Evolutionary conservation across 2,888 invertebrate species (phyloP).

Genomic region (Athalia cordata): DNA sequence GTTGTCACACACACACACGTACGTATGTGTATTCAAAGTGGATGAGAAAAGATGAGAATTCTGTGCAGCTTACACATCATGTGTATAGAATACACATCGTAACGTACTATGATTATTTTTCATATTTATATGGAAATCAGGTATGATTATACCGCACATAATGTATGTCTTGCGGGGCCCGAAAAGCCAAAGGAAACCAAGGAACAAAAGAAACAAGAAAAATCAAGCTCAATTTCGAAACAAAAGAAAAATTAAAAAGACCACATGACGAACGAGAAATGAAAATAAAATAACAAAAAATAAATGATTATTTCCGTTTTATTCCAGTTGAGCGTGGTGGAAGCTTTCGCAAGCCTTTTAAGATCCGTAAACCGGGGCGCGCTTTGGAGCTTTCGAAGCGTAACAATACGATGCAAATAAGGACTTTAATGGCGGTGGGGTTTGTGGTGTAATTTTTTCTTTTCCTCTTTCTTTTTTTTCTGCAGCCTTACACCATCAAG

Average conservation of each 20-base stretch:
- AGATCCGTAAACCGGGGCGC: neutral
- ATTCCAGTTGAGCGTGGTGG: neutral
- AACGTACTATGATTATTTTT: neutral
- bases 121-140: conserved; percentile 30
- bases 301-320: neutral
- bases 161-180: conserved; percentile 9
- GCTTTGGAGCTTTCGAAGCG: conserved; percentile 3
- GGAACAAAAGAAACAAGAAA: conserved; percentile 16
- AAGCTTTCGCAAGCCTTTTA: neutral
- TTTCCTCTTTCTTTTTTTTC: neutral
- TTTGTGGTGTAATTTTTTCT: neutral
- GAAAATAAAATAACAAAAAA: neutral
- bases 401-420: conserved; percentile 18
- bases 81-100: neutral
- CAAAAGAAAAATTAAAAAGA: conserved; percentile 48
- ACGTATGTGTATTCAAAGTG: neutral
- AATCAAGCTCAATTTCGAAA: neutral
- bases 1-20: neutral
- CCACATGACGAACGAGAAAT: conserved; percentile 54
- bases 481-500: neutral
- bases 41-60: conserved; percentile 16
- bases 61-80: neutral
- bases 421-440: neutral
- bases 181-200: neutral
- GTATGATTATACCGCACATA: conserved; percentile 2